phyloP scores from a whole-genome alignment of 2,888 invertebrate genomes.

The Zhengitettix transpicula region DNA sequence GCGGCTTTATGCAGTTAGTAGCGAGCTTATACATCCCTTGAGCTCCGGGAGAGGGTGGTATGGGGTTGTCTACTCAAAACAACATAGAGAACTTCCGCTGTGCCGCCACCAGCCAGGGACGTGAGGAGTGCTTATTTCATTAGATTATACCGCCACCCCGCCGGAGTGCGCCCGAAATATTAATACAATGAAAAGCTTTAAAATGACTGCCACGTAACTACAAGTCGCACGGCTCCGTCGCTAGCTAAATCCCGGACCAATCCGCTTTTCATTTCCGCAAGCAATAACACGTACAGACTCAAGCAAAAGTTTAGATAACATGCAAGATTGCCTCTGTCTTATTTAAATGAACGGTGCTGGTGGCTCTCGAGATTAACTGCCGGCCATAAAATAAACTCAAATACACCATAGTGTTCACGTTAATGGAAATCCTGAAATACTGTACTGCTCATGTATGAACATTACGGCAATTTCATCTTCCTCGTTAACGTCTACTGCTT shows the following conservation, averaged over 20 bases:
- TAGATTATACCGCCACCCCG: conserved; percentile 4
- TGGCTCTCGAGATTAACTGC: neutral
- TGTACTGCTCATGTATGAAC: too few species aligned
- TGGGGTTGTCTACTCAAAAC: conserved; percentile 7
- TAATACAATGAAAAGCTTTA: conserved; percentile 10
- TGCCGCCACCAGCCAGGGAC: conserved; percentile 1
- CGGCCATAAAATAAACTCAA: neutral
- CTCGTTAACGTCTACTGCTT: too few species aligned
- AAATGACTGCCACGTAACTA: conserved; percentile 9
- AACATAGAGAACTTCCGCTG: conserved; percentile 1
- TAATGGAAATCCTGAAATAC: too few species aligned
- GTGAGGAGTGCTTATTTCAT: conserved; percentile 13
- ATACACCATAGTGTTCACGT: too few species aligned
- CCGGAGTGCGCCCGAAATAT: conserved; percentile 4
- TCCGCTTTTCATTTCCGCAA: conserved; percentile 9
- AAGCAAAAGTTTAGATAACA: neutral
- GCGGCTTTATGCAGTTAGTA: conserved; percentile 13
- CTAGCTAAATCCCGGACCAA: conserved; percentile 7
- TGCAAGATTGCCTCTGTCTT: neutral
- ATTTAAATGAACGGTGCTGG: neutral
- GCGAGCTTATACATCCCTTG: conserved; percentile 7
- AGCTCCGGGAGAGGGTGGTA: conserved; percentile 13
- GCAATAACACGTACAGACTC: neutral
- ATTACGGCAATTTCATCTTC: too few species aligned
- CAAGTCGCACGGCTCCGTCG: neutral